Percentiles rank a stretch among this genome's conserved stretches.
Conservation (phyloP, 2,113 vertebrate genomes). For the Leptodactylus fuscus region DNA sequence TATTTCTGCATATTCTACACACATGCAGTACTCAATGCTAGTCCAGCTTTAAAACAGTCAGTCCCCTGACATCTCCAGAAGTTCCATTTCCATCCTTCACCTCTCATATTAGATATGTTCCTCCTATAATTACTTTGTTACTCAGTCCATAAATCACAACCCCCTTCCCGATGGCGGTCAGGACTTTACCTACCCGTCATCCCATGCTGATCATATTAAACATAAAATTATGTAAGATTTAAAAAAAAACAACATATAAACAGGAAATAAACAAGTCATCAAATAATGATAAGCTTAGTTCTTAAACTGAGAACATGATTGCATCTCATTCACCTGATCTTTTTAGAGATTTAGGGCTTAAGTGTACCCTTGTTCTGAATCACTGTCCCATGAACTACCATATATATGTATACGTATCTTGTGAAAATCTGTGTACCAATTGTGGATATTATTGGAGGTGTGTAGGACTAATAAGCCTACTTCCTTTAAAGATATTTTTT, state of each 20-base stretch:
- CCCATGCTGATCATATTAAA: background rate
- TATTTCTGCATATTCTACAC: too few species aligned
- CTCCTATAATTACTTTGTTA: too few species aligned
- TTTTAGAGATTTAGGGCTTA: background rate
- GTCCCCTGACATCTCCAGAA: too few species aligned
- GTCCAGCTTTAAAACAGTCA: too few species aligned
- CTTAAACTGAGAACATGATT: background rate
- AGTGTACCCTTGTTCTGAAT: background rate
- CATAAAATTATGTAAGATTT: background rate
- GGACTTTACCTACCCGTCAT: too few species aligned
- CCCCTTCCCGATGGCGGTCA: too few species aligned
- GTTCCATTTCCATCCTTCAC: too few species aligned
- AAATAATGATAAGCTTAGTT: background rate
- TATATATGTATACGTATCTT: background rate
- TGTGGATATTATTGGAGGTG: conserved; percentile 38
- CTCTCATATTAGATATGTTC: too few species aligned
- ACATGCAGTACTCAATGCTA: too few species aligned
- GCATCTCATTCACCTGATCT: too few species aligned
- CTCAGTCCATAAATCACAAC: too few species aligned
- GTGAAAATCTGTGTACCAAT: background rate
- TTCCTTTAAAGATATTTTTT: conserved; percentile 14
- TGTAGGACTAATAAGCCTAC: background rate
- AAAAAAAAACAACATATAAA: background rate
- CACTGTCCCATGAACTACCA: background rate
- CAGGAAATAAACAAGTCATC: background rate